Evolutionary conservation across 2,797 vertebrate species (phyloP).

Genomic region (Bradypus variegatus): DNA sequence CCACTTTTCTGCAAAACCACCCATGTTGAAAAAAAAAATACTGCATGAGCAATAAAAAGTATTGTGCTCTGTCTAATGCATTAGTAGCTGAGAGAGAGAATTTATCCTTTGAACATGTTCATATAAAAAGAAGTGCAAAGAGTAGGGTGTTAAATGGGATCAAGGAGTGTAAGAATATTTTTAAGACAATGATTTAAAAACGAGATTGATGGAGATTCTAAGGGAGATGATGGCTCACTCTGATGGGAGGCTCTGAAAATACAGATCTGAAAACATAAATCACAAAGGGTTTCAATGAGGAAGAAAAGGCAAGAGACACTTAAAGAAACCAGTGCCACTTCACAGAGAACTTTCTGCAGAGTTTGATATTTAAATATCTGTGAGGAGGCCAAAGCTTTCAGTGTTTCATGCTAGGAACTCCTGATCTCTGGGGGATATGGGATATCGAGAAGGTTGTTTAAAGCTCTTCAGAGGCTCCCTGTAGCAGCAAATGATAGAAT

Average conservation of each 20-base stretch:
- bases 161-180: background rate
- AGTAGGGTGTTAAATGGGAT: background rate
- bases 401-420: background rate
- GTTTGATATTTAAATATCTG: background rate
- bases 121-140: conserved; percentile 19
- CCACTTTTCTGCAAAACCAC: background rate
- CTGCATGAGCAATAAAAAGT: background rate
- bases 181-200: conserved; percentile 29
- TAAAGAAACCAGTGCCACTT: background rate
- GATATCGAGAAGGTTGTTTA: background rate
- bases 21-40: background rate
- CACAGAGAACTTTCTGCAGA: background rate
- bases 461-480: background rate
- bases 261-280: conserved; percentile 1
- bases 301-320: background rate
- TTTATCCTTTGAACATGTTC: conserved; percentile 13
- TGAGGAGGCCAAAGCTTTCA: background rate
- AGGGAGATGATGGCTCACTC: background rate
- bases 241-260: conserved; percentile 9
- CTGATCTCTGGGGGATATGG: background rate
- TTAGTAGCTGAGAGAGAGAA: background rate
- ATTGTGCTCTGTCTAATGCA: background rate
- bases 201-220: background rate
- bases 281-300: background rate
- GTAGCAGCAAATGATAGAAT: background rate